phyloP scores from a whole-genome alignment of 2,113 vertebrate species.

The Trogon melanurus region DNA sequence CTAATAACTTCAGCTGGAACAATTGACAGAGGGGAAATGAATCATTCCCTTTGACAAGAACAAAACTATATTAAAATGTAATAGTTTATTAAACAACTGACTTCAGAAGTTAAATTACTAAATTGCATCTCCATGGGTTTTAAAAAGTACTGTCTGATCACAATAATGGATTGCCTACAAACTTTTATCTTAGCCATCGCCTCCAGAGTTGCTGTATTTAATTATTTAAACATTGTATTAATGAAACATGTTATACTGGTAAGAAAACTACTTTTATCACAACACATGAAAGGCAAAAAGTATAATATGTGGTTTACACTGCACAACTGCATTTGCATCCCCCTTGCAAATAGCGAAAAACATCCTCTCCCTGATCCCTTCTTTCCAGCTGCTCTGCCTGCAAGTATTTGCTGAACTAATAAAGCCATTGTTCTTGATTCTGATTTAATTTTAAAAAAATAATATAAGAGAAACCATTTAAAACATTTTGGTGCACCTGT shows the following conservation, averaged over 20 bases:
- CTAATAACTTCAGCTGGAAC: constrained; percentile 48
- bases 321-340: constrained; percentile 44
- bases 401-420: constrained; percentile 63
- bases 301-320: constrained; percentile 37
- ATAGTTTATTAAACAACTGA: constrained; percentile 71
- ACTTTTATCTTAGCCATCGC: constrained; percentile 73
- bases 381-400: constrained; percentile 66
- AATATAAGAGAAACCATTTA: constrained; percentile 58
- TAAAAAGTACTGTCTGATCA: constrained; percentile 61
- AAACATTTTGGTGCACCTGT: constrained; percentile 73
- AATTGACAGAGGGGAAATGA: constrained; percentile 56
- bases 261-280: constrained; percentile 70
- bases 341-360: constrained; percentile 47
- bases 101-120: constrained; percentile 73
- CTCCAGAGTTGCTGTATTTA: constrained; percentile 71
- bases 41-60: constrained; percentile 55
- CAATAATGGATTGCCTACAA: constrained; percentile 72
- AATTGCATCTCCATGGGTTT: constrained; percentile 62
- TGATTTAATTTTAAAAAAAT: constrained; percentile 38
- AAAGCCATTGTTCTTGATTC: constrained; percentile 72
- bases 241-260: constrained; percentile 71
- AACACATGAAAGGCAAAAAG: constrained; percentile 54
- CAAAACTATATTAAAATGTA: constrained; percentile 63
- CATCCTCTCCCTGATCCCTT: background rate
- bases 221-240: constrained; percentile 76